These are phyloP conservation scores for Ctena decussata DNA, from an alignment of 2,888 invertebrate genomes.

Conservation along the genomic window DNA sequence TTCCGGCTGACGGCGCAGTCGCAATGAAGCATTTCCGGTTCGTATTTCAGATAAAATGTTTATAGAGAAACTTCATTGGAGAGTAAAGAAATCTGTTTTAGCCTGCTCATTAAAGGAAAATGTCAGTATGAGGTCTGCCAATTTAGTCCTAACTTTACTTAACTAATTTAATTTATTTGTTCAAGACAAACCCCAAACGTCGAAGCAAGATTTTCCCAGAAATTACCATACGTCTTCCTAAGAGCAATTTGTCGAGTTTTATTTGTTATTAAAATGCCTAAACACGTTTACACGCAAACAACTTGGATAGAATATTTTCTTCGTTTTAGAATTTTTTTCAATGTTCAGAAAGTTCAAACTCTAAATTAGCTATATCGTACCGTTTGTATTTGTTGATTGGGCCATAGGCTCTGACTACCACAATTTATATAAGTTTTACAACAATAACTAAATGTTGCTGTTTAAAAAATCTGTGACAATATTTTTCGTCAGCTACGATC, in stretches of 20 bases:
- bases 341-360: no score
- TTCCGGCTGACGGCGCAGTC: slow-evolving; percentile 64
- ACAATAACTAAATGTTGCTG: no score
- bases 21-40: slow-evolving; percentile 55
- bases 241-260: neutral
- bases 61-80: slow-evolving; percentile 14
- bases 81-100: slow-evolving; percentile 5
- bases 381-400: no score
- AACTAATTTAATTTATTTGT: neutral
- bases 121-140: slow-evolving; percentile 6
- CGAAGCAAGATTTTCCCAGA: neutral
- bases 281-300: no score
- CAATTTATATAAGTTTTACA: no score
- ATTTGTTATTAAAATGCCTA: neutral
- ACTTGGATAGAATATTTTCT: no score
- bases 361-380: no score
- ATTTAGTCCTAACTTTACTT: slow-evolving; percentile 8
- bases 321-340: no score
- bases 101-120: slow-evolving; percentile 10
- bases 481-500: no score
- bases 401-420: no score
- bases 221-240: neutral
- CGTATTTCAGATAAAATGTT: slow-evolving; percentile 28
- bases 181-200: neutral
- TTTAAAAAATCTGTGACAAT: no score